A percentile compares a stretch with the other conserved stretches of the same genome.
phyloP scores from a whole-genome alignment of 2,113 vertebrate genomes.

The Poicephalus meyeri region DNA sequence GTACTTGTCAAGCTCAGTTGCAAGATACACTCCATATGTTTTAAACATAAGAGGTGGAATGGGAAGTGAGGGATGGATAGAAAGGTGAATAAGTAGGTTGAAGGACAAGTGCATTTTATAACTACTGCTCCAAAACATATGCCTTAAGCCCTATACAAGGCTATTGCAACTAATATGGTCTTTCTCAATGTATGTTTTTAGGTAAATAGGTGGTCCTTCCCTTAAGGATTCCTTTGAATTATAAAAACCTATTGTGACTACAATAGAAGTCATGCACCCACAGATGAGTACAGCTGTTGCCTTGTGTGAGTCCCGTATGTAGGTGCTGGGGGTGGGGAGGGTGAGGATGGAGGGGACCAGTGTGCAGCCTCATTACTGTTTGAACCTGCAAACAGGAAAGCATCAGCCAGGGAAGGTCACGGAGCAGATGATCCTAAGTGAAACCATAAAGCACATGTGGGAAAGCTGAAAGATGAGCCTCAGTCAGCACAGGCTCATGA shows the following conservation, averaged over 20 bases:
- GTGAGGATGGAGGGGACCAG: background rate
- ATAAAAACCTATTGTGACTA: background rate
- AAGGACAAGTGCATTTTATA: background rate
- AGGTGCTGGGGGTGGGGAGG: background rate
- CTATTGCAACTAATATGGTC: background rate
- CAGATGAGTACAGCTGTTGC: background rate
- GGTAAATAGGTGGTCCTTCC: background rate
- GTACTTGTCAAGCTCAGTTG: background rate
- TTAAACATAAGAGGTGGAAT: background rate
- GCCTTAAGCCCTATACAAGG: background rate
- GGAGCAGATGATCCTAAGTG: background rate
- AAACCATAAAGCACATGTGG: no score
- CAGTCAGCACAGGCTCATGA: background rate
- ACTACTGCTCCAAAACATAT: background rate
- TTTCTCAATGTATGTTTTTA: background rate
- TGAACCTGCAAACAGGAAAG: background rate
- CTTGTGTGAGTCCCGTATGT: background rate
- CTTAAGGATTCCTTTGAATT: background rate
- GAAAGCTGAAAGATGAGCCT: no score
- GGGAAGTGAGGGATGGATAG: background rate
- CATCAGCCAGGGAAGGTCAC: background rate
- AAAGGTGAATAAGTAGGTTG: background rate
- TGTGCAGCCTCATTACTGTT: background rate
- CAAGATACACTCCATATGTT: background rate
- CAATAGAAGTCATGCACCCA: background rate